Evolutionary conservation across 2,797 vertebrate genomes (phyloP), one percentile per base, ranked within the genome.

Genomic region (Oryzias dopingdopingensis): DNA sequence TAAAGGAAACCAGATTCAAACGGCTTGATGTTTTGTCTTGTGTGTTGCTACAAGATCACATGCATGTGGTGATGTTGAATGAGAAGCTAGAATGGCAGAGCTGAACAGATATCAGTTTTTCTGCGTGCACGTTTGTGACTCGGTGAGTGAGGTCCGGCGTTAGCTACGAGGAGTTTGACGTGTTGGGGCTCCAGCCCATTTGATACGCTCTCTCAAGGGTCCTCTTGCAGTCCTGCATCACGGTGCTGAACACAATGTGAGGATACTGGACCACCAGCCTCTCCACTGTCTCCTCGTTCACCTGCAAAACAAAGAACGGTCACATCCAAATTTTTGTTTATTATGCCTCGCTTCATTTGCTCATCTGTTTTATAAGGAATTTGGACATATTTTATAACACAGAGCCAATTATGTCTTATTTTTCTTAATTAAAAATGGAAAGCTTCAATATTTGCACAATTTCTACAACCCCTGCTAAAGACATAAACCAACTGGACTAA

Each of bases 151-250:
- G 41, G 61, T 60, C 61, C 56, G 69, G 68, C 67, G 37, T 74
- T 65, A 59, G 83, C 94, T 96, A 97, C 79, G 94, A 95, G 45
- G 93, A 88, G 49, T 92, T 92, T 15, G 96, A 95, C 59, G 93
- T 93, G 76, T 91, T 98, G 78, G 97, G 97, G 87, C 94, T 97
- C 97, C 97, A 99, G 79, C 97, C 97, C 96, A 98, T 96, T 86
- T 98, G 96, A 82, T 99, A 98, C 82, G 97, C 96, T 83, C 96
- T 91, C 89, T 98, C 97, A 91, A 98, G 81, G 42, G 96, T 99
- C 80, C 96, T 93, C 94, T 99, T 99, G 94, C 97, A 98, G 84
- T 99, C 97, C 83, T 99, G 97, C 82, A 98, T 96, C 79, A 99
- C 96, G 1, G 97, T 99, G 89, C 96, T 99, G 93, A 98, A 99